Percentiles rank a stretch among this genome's conserved stretches.
Conservation (phyloP, 2,888 invertebrate genomes). For the Dromius quadrimaculatus region DNA sequence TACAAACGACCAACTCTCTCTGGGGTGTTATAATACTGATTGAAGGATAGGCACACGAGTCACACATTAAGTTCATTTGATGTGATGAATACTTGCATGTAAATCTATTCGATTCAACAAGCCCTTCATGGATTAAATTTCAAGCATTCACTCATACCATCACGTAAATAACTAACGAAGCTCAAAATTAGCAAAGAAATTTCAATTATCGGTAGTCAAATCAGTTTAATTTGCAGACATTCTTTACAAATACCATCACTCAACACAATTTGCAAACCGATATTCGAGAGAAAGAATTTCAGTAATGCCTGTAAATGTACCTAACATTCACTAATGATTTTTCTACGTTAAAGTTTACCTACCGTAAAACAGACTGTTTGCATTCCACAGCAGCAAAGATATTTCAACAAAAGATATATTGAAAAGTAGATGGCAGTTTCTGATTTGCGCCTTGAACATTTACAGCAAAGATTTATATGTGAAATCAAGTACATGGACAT, state of each 20-base stretch:
- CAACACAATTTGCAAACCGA: conserved; percentile 19
- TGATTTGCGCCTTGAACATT: no score
- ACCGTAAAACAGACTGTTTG: background rate
- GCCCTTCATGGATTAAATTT: no score
- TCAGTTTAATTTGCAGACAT: conserved; percentile 23
- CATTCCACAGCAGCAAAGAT: conserved; percentile 1
- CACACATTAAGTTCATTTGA: no score
- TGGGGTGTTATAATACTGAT: no score
- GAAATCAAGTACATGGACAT: no score
- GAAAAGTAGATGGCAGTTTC: no score
- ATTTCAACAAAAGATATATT: background rate
- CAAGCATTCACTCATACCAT: conserved; percentile 8
- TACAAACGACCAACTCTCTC: no score
- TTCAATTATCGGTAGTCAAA: conserved; percentile 23
- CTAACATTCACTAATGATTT: conserved; percentile 14
- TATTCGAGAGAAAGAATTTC: conserved; percentile 16
- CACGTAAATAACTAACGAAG: conserved; percentile 22
- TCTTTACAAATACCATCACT: conserved; percentile 19
- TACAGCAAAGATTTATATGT: no score
- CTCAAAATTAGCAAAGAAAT: conserved; percentile 29
- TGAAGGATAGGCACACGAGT: no score
- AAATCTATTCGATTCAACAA: no score
- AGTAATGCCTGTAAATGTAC: conserved; percentile 12
- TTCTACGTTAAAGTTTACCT: conserved; percentile 4
- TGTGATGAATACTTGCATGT: no score